Base-by-base conservation (phyloP, 2,888 invertebrate species). In the Habrosyne pyritoides region DNA sequence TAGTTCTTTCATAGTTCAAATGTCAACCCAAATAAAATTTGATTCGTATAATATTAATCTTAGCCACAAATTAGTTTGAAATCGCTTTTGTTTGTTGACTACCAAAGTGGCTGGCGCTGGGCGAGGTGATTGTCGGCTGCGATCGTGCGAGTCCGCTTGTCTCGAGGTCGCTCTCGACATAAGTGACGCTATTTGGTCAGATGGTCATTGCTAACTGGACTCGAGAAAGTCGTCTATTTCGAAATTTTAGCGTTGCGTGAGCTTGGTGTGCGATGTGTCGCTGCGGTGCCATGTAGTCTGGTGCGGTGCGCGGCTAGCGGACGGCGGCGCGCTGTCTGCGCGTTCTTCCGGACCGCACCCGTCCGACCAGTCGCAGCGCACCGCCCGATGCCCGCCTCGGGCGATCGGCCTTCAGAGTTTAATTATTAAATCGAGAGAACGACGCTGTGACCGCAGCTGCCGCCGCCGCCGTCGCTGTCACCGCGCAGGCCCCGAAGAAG, bases 321-420 rank as follows among this genome's bases (percentile, higher is more conserved):
- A 73, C 86, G 91, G 91, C 91, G 91, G 90, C 91, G 90, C 91
- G 92, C 91, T 87, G 91, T 91, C 91, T 91, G 89, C 85, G 79
- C 83, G 80, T 79, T 86, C 87, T 87, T 89, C 89, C 89, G 90
- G 87, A 83, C 79, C 86, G 84, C 91, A 90, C 91, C 89, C 87
- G 92, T 91, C 86, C 74, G 86, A 91, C 91, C 89, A 91, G 91
- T 91, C 91, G 88, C 87, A 80, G 83, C 85, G 84, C 83, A 81
- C 86, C 86, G 87, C 84, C 86, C 87, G 86, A 83, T 79, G 86
- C 85, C 84, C 82, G 90, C 91, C 91, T 86, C 89, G 83, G 91
- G 92, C 91, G 79, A 89, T 92, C 85, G 92, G 91, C 92, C 91
- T 92, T 92, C 91, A 81, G 66, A 88, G 83, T 86, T 86, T 81